Percentiles rank a stretch among this genome's conserved stretches.
These are phyloP conservation scores for Varanus salvator DNA, from an alignment of 2,113 vertebrate species.

Conservation along the genomic window DNA sequence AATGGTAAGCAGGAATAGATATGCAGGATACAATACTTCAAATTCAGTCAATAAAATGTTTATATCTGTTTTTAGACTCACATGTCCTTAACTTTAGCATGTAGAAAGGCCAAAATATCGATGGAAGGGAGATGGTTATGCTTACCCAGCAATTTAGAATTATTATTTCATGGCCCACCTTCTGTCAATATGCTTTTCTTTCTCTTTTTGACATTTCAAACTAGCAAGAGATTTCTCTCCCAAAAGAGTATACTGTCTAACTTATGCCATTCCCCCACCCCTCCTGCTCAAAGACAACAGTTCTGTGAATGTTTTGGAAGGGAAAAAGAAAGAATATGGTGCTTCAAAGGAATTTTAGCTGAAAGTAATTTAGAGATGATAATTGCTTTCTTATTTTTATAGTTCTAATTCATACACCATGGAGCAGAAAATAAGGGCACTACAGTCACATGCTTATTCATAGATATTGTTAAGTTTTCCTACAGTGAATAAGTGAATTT, in stretches of 20 bases:
- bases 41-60: background rate
- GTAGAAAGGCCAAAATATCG: background rate
- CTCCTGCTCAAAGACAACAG: background rate
- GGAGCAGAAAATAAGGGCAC: conserved; percentile 64
- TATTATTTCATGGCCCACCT: background rate
- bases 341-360: conserved; percentile 43
- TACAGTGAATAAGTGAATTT: conserved; percentile 25
- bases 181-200: background rate
- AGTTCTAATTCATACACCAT: conserved; percentile 28
- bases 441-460: conserved; percentile 31
- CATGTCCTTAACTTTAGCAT: too few relatives aligned
- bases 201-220: background rate
- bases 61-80: background rate
- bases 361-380: conserved; percentile 57
- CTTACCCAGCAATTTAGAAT: background rate
- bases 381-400: conserved; percentile 63
- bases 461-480: conserved; percentile 47
- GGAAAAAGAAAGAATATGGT: conserved; percentile 51
- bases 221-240: background rate
- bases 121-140: background rate
- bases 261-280: background rate
- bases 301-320: conserved; percentile 20
- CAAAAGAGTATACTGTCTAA: background rate
- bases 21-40: background rate
- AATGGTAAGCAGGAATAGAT: background rate